Base-by-base conservation (phyloP, 1,140 invertebrate species). In the Harlomillsia oculata region DNA sequence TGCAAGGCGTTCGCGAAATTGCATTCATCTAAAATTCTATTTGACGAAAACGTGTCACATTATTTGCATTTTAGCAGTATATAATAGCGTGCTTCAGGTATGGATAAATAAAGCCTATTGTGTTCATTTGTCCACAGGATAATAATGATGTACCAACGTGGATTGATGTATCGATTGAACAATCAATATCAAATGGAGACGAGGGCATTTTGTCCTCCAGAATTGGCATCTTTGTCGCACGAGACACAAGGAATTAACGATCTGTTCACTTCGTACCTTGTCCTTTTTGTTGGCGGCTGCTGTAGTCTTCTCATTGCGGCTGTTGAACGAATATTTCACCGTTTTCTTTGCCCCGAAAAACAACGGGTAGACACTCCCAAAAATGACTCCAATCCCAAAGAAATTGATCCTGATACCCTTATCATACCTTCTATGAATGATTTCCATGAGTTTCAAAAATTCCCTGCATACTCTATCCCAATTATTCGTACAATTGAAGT, bases 241-340 rank as follows among this genome's bases (percentile, higher is more conserved):
- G 25, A 14, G 3, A 3, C 37, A 20, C 32, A 41, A 21, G 51
- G 36, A 8, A 29, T 53, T n/a, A 53, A 53, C 8, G 51, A 53
- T 53, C n/a, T 53, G 9, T 30, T 53, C 5, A 53, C 51, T 18
- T 37, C 51, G 2, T 40, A 36, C 26, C 20, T 43, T 29, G 26
- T 53, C n/a, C 28, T 53, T 23, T 8, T 45, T 5, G 14, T 28
- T 11, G 43, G 43, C 5, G 21, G 14, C 26, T 5, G 5, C 21
- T 5, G 11, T 25, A 45, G 43, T 45, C 32, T 34, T 9, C 8
- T 34, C 8, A 9, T 34, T 8, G 8, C n/a, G 8, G 32, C n/a
- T 8, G n/a, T 34, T 9, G 32, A 34, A 34, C 32, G 32, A 34
- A 9, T 34, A 9, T 34, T 34, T 34, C n/a, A n/a, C n/a, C n/a